phyloP scores from a whole-genome alignment of 2,888 invertebrate species.

The Actias luna region DNA sequence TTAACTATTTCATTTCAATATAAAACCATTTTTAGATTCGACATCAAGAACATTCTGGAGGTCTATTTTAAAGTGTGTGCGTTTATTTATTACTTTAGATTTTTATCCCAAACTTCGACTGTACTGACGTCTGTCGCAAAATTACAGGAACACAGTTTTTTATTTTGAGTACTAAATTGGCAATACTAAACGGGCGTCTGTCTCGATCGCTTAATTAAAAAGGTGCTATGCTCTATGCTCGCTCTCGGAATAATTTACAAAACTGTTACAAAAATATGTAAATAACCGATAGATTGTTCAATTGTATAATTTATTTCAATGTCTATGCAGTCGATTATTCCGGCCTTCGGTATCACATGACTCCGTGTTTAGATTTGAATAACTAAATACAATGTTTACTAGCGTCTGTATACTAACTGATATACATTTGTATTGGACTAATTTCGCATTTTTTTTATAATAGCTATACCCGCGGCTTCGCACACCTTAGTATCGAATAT shows the following conservation, averaged over 20 bases:
- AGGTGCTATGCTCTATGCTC: background rate
- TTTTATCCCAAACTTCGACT: too few relatives aligned
- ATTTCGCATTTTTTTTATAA: background rate
- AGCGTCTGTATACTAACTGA: background rate
- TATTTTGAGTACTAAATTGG: too few relatives aligned
- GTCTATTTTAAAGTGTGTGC: too few relatives aligned
- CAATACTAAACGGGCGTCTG: too few relatives aligned
- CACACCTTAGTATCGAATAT: too few relatives aligned
- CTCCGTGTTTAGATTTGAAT: constrained; percentile 42
- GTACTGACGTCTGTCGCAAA: too few relatives aligned
- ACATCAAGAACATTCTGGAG: too few relatives aligned
- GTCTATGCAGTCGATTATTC: constrained; percentile 28
- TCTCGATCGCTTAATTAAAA: background rate
- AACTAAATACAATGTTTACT: constrained; percentile 42
- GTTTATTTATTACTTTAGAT: too few relatives aligned
- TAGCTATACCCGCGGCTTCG: too few relatives aligned
- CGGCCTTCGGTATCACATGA: constrained; percentile 43
- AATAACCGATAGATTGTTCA: background rate
- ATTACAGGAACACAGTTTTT: too few relatives aligned
- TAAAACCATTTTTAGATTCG: too few relatives aligned
- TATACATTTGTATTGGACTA: background rate
- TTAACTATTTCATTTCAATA: too few relatives aligned
- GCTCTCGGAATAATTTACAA: background rate
- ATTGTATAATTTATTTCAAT: constrained; percentile 30
- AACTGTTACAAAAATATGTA: background rate